Base-by-base conservation (phyloP, 2,888 invertebrate species). In the Branchellion lobata region DNA sequence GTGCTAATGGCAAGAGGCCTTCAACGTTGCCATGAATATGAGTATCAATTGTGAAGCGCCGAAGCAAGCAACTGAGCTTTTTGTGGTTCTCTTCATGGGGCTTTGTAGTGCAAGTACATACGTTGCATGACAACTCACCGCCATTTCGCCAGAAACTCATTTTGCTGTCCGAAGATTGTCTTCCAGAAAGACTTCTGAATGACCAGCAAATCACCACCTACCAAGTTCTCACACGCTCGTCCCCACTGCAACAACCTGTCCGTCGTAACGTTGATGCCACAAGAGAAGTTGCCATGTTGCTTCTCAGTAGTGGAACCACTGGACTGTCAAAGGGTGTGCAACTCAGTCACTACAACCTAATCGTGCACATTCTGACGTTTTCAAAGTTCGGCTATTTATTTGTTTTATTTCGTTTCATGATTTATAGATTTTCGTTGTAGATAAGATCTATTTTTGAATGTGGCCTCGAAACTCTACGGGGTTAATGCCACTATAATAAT, bases 241-340 rank as follows among this genome's bases (percentile, higher is more conserved):
- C 3, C n/a, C 61, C 61, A 18, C 3, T 57, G 61, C 21, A 5
- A 3, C n/a, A 18, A n/a, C 81, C 81, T 2, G 27, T 21, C 11
- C 53, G 76, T 14, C 34, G 72, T 1, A 65, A 79, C 33, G 31
- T 81, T 8, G 78, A 81, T 65, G 74, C 81, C 0, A 51, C 34
- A 27, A 74, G 74, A 18, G 81, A 81, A 36, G 69, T 80, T 3
- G 81, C 81, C 14, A 31, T 78, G 31, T 71, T 81, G 24, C 71
- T 79, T 5, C 80, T 81, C 78, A 81, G 80, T 68, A 81, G 81
- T 68, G 81, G 81, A n/a, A 81, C 81, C n/a, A 81, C 81, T 5
- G 81, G 81, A 11, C 69, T 80, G 21, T 86, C 87, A 0, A 86
- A 87, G 80, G 87, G 86, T 8, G 87, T 87, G 27, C 85, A 86